Conservation (phyloP, 2,797 vertebrate genomes). For the Bovichtus variegatus region DNA sequence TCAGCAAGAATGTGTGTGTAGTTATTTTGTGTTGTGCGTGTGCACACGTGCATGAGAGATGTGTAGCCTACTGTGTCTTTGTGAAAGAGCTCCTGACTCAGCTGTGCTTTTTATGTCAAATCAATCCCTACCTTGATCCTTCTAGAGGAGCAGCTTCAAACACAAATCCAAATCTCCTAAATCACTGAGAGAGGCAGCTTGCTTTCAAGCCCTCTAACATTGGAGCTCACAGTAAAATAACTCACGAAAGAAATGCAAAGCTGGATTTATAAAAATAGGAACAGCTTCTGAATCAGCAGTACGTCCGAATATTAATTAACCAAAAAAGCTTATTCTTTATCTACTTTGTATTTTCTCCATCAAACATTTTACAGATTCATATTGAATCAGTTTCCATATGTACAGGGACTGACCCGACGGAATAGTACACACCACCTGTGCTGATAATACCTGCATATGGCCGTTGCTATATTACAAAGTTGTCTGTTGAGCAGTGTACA, state of each 20-base stretch:
- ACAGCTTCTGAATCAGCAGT: not conserved
- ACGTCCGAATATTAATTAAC: conserved; percentile 9
- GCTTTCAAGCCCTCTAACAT: conserved; percentile 59
- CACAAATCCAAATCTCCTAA: conserved; percentile 69
- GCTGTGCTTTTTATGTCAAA: conserved; percentile 65
- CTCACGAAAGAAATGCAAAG: conserved; percentile 37
- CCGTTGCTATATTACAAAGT: not conserved
- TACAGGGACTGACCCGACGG: not conserved
- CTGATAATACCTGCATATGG: not conserved
- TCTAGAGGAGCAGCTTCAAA: conserved; percentile 72
- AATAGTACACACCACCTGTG: not conserved
- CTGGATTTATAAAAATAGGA: not conserved
- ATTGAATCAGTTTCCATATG: not conserved
- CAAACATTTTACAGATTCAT: not conserved
- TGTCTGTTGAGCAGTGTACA: not conserved
- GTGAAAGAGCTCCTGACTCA: conserved; percentile 64
- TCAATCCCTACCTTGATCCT: conserved; percentile 64
- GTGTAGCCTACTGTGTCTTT: conserved; percentile 23
- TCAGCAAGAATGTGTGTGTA: conserved; percentile 37
- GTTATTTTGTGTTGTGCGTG: conserved; percentile 8
- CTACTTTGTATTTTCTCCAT: not conserved
- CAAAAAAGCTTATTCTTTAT: not conserved
- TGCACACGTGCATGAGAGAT: conserved; percentile 4
- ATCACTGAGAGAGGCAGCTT: conserved; percentile 57
- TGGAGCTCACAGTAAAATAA: conserved; percentile 29